Conservation (phyloP, 2,113 vertebrate species). For the Entelurus aequoreus region DNA sequence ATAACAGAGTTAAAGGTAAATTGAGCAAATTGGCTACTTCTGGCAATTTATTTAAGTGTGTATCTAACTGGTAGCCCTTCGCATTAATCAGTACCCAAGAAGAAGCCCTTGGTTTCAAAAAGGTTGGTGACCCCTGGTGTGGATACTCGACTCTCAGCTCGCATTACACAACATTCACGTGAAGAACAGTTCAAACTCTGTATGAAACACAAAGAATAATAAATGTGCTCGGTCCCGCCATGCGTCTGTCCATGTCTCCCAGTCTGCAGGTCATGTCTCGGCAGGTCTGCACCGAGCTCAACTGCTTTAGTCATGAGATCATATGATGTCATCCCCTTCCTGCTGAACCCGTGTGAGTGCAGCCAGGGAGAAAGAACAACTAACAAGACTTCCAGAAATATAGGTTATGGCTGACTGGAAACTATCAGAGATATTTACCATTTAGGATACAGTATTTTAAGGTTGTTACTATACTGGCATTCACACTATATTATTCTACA, state of each 20-base stretch:
- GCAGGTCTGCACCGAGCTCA: constrained; percentile 62
- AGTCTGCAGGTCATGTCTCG: constrained; percentile 58
- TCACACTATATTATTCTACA: no score
- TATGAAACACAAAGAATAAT: not conserved
- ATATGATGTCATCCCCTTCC: constrained; percentile 71
- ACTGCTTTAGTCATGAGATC: constrained; percentile 74
- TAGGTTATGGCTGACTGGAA: not conserved
- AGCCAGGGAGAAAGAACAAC: constrained; percentile 4
- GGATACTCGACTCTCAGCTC: not conserved
- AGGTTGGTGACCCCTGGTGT: no score
- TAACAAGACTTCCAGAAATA: not conserved
- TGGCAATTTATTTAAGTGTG: no score
- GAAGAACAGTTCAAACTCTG: not conserved
- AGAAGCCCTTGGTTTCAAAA: no score
- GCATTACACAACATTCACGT: no score
- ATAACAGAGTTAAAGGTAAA: no score
- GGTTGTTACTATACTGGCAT: no score
- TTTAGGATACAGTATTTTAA: not conserved
- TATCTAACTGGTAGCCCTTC: no score
- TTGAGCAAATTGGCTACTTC: no score
- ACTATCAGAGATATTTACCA: not conserved
- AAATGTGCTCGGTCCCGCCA: not conserved
- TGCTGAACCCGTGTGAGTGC: constrained; percentile 6
- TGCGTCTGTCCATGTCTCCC: constrained; percentile 11
- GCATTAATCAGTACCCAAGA: no score